Evolutionary conservation across 1,140 invertebrate genomes (phyloP), one percentile per base, ranked within the genome.

Genomic region (Trichomalopsis sarcophagae): DNA sequence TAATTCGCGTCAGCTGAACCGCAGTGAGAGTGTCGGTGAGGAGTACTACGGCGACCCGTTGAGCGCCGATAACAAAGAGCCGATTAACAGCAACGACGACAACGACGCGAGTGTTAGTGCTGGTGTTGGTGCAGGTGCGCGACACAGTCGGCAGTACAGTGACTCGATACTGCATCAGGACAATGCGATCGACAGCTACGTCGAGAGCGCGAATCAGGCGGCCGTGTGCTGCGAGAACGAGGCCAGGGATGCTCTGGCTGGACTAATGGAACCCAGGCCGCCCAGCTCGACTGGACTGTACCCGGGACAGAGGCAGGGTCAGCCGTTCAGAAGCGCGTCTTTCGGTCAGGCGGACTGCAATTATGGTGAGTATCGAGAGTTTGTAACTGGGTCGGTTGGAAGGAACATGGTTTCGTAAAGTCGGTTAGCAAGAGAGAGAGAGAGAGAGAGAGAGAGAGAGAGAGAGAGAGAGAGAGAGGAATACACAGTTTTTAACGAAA

Each of bases 301-400:
- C 86, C 86, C 91, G 89, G 62, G 55, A 4, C 33, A 23, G n/a
- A 87, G 71, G 76, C 86, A 68, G 87, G 90, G 74, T 77, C 87
- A 83, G 62, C 95, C 96, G 4, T 96, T 96, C 87, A 94, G 97
- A 40, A 97, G 96, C 89, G 96, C 97, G 7, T 97, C 97, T 13
- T 97, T 97, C 88, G 97, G 97, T 0, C 97, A 97, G 91, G 96
- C 97, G 68, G 96, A 97, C 89, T 96, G 95, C 88, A 88, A 89
- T 88, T 90, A 91, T 88, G 91, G 92, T 92, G 87, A 89, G 86
- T 0, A 23, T 0, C 40, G 11, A 11, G 11, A 11, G 4, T 55
- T 17, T 17, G 13, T 55, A 55, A 55, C 13, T 55, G 50, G 50
- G 5, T 55, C n/a, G 17, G 14, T 11, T 13, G 47, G 33, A 36